These are phyloP conservation scores for Nasonia giraulti DNA, from an alignment of 1,140 invertebrate species.

Conservation along the genomic window DNA sequence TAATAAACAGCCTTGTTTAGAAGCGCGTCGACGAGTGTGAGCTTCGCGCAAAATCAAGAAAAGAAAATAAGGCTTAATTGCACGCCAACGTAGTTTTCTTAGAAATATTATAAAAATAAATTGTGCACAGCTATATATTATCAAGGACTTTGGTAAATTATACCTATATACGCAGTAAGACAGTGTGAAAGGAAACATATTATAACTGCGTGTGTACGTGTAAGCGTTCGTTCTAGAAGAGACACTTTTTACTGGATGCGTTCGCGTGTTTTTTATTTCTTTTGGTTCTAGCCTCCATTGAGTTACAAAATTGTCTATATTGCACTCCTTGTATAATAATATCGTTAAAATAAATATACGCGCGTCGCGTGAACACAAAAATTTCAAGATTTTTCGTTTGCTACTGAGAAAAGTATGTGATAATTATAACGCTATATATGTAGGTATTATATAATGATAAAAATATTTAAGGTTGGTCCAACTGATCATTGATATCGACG, in stretches of 20 bases:
- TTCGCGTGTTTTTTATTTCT: conserved; percentile 14
- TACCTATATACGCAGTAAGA: conserved; percentile 17
- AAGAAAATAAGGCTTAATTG: not conserved
- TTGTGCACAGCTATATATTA: conserved; percentile 19
- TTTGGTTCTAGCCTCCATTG: conserved; percentile 51
- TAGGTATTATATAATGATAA: conserved; percentile 1
- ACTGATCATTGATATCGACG: conserved; percentile 23
- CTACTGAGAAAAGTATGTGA: not conserved
- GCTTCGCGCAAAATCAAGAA: not conserved
- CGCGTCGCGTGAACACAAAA: not conserved
- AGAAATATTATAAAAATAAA: conserved; percentile 40
- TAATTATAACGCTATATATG: not conserved
- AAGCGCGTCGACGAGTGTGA: not conserved
- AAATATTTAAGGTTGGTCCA: conserved; percentile 27
- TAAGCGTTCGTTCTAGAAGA: not conserved
- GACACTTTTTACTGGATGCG: conserved; percentile 20
- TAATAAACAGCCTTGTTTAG: not conserved
- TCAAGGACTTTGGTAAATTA: conserved; percentile 44
- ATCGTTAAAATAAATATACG: not conserved
- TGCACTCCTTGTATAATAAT: not conserved
- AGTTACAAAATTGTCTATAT: conserved; percentile 24
- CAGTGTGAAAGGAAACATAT: not conserved
- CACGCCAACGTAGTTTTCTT: not conserved
- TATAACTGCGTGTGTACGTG: not conserved
- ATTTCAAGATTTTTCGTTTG: conserved; percentile 2